A percentile compares a stretch with the other conserved stretches of the same genome.
phyloP scores from a whole-genome alignment of 2,797 vertebrate species.

The Lycodopsis pacificus region DNA sequence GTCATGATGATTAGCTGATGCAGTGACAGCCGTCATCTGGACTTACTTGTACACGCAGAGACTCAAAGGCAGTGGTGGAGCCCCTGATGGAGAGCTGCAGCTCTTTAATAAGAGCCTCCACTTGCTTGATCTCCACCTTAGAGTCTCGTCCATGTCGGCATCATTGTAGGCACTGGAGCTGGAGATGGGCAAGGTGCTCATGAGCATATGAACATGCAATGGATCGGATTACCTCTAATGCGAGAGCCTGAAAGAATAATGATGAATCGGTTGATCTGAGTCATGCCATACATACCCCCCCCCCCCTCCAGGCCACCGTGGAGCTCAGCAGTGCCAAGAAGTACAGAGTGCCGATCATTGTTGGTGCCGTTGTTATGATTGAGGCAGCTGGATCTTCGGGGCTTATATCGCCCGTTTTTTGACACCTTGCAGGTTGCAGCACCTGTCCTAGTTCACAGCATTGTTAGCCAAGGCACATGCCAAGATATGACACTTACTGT shows the following conservation, averaged over 20 bases:
- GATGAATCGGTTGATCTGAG: slow-evolving; percentile 11
- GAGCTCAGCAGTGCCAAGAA: slow-evolving; percentile 69
- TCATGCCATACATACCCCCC: slow-evolving; percentile 62
- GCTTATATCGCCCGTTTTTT: slow-evolving; percentile 65
- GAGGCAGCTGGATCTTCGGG: neutral
- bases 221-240: neutral
- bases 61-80: slow-evolving; percentile 56
- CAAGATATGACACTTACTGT: slow-evolving; percentile 1
- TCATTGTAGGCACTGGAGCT: slow-evolving; percentile 40
- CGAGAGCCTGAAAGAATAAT: slow-evolving; percentile 8
- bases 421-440: slow-evolving; percentile 55
- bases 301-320: slow-evolving; percentile 45
- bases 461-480: slow-evolving; percentile 5
- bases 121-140: slow-evolving; percentile 71
- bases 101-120: slow-evolving; percentile 71
- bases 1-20: neutral
- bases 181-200: slow-evolving; percentile 46
- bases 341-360: slow-evolving; percentile 70
- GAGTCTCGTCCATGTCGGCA: slow-evolving; percentile 13
- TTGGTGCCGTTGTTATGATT: slow-evolving; percentile 50
- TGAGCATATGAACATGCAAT: neutral
- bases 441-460: slow-evolving; percentile 66
- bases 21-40: neutral
- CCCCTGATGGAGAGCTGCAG: slow-evolving; percentile 64
- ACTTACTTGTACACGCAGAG: slow-evolving; percentile 59